These are phyloP conservation scores for Perdix hodgsoniae DNA, from an alignment of 2,797 vertebrate species.

Conservation along the genomic window DNA sequence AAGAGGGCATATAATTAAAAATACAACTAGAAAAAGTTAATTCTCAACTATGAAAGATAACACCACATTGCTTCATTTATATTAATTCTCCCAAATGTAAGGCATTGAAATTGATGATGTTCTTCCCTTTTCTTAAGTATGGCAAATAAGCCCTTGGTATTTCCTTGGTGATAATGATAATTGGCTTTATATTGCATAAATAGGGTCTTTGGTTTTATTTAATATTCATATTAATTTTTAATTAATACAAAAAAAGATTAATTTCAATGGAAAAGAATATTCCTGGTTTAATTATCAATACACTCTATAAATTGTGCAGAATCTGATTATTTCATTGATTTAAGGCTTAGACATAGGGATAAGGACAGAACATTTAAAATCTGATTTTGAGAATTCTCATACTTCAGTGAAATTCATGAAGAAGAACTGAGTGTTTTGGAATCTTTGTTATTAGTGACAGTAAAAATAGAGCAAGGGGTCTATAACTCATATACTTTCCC, in stretches of 20 bases:
- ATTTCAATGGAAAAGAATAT: not conserved
- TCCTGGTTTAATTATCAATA: not conserved
- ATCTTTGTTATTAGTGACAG: not conserved
- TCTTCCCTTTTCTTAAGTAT: not conserved
- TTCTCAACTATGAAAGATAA: not conserved
- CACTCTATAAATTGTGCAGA: not conserved
- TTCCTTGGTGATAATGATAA: not conserved
- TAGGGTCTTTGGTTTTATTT: not conserved
- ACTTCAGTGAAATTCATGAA: not conserved
- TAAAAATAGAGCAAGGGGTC: not conserved
- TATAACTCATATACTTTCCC: not conserved
- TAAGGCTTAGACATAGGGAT: not conserved
- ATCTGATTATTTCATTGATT: not conserved
- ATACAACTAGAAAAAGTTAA: not conserved
- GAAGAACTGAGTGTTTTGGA: not conserved
- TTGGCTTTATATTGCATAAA: not conserved
- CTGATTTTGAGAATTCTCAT: not conserved
- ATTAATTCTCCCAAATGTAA: not conserved
- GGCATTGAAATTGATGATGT: not conserved
- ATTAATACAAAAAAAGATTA: not conserved
- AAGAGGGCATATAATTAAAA: not conserved
- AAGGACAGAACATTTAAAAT: not conserved
- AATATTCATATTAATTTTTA: not conserved
- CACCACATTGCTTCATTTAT: not conserved
- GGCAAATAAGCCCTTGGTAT: not conserved